phyloP scores from a whole-genome alignment of 2,888 invertebrate species.

The Volucella bombylans region DNA sequence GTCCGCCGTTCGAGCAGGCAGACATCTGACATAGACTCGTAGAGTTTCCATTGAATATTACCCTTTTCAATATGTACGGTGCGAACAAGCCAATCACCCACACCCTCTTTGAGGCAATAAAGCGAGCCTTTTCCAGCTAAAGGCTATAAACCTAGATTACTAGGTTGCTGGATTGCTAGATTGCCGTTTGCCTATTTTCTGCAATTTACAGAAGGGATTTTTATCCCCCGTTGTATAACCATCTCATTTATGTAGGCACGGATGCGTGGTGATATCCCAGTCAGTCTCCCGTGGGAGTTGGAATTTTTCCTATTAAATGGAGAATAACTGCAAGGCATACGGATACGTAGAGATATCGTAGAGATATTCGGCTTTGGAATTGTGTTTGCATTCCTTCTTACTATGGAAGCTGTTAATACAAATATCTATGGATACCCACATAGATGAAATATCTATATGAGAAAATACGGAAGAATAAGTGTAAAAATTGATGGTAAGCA shows the following conservation, averaged over 20 bases:
- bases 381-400: slow-evolving; percentile 36
- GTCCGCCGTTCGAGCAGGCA: not conserved
- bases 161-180: slow-evolving; percentile 47
- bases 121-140: not conserved
- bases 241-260: not conserved
- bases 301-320: slow-evolving; percentile 12
- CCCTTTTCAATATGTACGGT: slow-evolving; percentile 14
- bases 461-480: not conserved
- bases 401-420: not conserved
- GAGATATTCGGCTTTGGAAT: not conserved
- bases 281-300: slow-evolving; percentile 35
- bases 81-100: slow-evolving; percentile 30
- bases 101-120: not conserved
- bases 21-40: not conserved
- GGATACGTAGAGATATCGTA: not conserved
- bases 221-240: not conserved
- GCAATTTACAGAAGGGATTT: slow-evolving; percentile 52
- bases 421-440: not conserved
- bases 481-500: slow-evolving; percentile 1
- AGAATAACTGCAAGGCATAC: not conserved
- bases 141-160: slow-evolving; percentile 55
- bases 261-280: not conserved
- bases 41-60: slow-evolving; percentile 15
- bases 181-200: slow-evolving; percentile 50
- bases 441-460: not conserved